Base-by-base conservation (phyloP, 2,113 vertebrate species). In the Xyrauchen texanus region DNA sequence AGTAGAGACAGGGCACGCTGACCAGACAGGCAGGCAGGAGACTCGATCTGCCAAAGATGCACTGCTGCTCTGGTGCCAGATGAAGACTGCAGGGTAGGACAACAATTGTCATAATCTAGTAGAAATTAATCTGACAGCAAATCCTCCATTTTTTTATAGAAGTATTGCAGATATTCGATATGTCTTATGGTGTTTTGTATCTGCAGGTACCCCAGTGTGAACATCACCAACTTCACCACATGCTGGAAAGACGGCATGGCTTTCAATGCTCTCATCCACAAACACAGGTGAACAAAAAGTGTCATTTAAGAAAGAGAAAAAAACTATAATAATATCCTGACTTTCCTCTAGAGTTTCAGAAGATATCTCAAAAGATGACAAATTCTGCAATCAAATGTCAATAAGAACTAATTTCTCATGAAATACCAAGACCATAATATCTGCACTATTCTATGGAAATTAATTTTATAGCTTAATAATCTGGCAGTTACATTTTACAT, bases 191-290 rank as follows among this genome's bases (percentile, higher is more conserved):
- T 13, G 0, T 60, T 78, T 76, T 81, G 46, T 78, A 15, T 90
- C 82, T 85, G 0, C 89, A 99, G 98, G 55, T 99, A 99, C 76
- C 93, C 95, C 10, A 95, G 95, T 0, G 93, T 99, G 82, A 99
- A 96, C 3, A 93, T 99, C 89, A 97, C 91, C 86, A 98, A 99
- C 91, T 99, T 99, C 90, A 99, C 97, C 87, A 97, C 97, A 0
- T 95, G 98, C 91, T 99, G 98, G 98, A 99, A 98, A 84, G 98
- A 99, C 0, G 98, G 98, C 21, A 90, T 99, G 93, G 98, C 98
- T 78, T 99, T 99, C 87, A 99, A 98, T 0, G 98, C 97, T 79
- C 95, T 99, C 83, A 98, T 99, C 85, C 97, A 99, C 90, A 97
- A 92, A 86, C 97, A 99, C 91, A 95, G 97, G 98, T 98, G 12